These are phyloP conservation scores for Zaprionus camerounensis DNA, from an alignment of 1,140 invertebrate species.

Conservation along the genomic window DNA sequence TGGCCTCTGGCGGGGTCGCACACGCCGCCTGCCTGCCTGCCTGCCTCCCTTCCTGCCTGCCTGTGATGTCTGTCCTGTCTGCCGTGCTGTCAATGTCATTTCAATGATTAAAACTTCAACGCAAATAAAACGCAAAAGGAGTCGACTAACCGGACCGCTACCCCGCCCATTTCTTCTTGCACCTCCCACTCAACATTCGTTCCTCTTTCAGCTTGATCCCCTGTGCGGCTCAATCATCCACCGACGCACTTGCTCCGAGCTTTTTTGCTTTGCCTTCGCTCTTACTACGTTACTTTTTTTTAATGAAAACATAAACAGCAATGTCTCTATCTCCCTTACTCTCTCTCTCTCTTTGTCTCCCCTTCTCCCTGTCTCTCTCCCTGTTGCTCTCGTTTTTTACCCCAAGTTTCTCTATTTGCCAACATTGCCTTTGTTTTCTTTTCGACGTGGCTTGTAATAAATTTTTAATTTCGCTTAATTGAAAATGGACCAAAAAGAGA, in stretches of 20 bases:
- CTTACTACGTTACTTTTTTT: conserved; percentile 38
- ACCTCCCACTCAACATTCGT: neutral
- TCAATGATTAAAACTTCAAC: conserved; percentile 80
- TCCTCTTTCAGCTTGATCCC: neutral
- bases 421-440: conserved; percentile 69
- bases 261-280: conserved; percentile 33
- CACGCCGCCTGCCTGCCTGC: neutral
- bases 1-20: conserved; percentile 3
- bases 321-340: conserved; percentile 23
- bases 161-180: neutral
- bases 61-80: conserved; percentile 21
- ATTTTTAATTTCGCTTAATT: conserved; percentile 83
- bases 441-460: conserved; percentile 70
- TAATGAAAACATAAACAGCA: conserved; percentile 75
- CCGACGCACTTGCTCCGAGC: conserved; percentile 56
- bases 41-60: no score
- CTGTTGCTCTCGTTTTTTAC: conserved; percentile 48
- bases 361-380: conserved; percentile 13
- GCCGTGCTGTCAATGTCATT: conserved; percentile 73
- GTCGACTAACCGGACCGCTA: conserved; percentile 17
- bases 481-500: conserved; percentile 57
- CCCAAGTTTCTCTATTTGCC: conserved; percentile 57
- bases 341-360: conserved; percentile 22
- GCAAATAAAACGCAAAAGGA: conserved; percentile 54
- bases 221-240: conserved; percentile 67